Evolutionary conservation across 1,140 invertebrate species (phyloP), one percentile per base, ranked within the genome.

Genomic region (Triops longicaudatus): DNA sequence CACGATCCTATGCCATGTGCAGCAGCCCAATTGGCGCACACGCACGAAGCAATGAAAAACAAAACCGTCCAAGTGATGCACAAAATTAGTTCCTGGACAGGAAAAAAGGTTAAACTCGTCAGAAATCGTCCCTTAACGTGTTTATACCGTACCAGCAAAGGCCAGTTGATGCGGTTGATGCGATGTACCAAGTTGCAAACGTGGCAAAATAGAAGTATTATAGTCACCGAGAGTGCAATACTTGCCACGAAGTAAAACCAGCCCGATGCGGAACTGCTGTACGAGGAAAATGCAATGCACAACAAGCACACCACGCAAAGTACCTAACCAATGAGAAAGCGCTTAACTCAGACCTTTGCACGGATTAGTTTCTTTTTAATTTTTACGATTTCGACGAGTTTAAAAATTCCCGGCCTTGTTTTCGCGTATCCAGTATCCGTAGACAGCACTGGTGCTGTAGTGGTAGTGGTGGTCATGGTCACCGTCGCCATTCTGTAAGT

Each of bases 241-340:
- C 37, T 75, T 4, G 74, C 74, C 37, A 31, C 27, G 22, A 75
- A 75, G 74, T 75, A 75, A 43, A 75, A 75, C 74, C 74, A 75
- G 3, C 74, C 74, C 0, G 74, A 41, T 0, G 37, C 37, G 22
- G 74, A 42, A 11, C 27, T 11, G 74, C 37, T 75, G 37, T 37
- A 31, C 11, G 12, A 17, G 26, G 74, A 75, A 31, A 44, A 75
- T 6, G 22, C 37, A 4, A 75, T 75, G 74, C 74, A 75, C 6
- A 75, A 26, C 22, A 75, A 17, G 26, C 74, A 41, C 12, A 75
- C 44, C 17, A 75, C 12, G 26, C 44, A 41, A 11, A 75, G 41
- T 7, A 75, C 74, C 74, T 75, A 5, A 75, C 26, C 11, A 22
- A n/a, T 4, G 0, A 75, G n/a, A 1, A 75, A 26, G 6, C 14